Percentiles rank a stretch among this genome's conserved stretches.
These are phyloP conservation scores for Brachynemurus nebulosus DNA, from an alignment of 2,888 invertebrate species.

Conservation along the genomic window DNA sequence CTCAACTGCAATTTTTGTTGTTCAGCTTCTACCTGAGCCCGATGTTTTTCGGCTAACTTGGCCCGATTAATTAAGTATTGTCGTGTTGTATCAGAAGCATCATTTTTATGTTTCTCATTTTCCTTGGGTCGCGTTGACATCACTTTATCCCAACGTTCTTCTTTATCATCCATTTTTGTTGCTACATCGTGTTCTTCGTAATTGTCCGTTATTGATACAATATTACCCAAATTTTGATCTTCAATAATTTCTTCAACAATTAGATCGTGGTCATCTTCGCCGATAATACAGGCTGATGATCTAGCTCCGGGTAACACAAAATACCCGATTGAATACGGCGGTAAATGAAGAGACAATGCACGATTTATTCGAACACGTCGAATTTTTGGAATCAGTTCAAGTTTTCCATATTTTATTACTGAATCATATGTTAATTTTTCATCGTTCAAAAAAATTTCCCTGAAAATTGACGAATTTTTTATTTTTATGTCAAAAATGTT, in stretches of 20 bases:
- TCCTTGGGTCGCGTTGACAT: conserved; percentile 6
- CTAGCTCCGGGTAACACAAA: conserved; percentile 57
- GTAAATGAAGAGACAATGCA: conserved; percentile 43
- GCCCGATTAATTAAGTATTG: conserved; percentile 10
- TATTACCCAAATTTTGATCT: conserved; percentile 12
- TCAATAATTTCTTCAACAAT: conserved; percentile 23
- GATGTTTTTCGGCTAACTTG: conserved; percentile 16
- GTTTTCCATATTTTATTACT: conserved; percentile 34
- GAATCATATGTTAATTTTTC: conserved; percentile 42
- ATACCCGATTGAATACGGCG: conserved; percentile 55
- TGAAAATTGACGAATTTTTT: conserved; percentile 22
- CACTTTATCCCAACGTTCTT: conserved; percentile 11
- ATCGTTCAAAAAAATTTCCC: conserved; percentile 50
- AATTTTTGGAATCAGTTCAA: conserved; percentile 27
- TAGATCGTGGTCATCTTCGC: conserved; percentile 23
- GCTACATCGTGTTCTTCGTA: conserved; percentile 10
- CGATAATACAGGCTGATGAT: conserved; percentile 38
- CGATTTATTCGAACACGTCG: conserved; percentile 37
- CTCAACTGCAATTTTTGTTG: conserved; percentile 1
- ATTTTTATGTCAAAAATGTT: neutral
- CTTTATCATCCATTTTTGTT: conserved; percentile 13
- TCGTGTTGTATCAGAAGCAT: neutral
- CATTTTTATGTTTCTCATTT: neutral
- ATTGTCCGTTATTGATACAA: conserved; percentile 4
- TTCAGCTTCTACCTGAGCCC: neutral